Base-by-base conservation (phyloP, 2,797 vertebrate species). In the Acanthiza pusilla region DNA sequence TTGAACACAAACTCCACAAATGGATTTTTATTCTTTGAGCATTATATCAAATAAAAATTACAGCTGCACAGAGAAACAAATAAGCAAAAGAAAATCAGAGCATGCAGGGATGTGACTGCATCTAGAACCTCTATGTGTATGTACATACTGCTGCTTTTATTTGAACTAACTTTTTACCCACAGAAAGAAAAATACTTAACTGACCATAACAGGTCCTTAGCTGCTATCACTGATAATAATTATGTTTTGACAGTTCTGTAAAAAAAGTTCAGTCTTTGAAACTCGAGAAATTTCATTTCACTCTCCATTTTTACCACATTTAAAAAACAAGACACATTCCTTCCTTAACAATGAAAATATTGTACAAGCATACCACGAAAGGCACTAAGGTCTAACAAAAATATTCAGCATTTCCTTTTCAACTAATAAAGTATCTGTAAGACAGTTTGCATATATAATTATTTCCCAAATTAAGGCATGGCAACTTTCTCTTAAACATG, bases 401-500 rank as follows among this genome's bases (percentile, higher is more conserved):
- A 83, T 14, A 89, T 36, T 72, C 23, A 77, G 18, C 47, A 88
- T 51, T 85, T 84, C 17, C 40, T 85, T 73, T 95, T 71, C 58
- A 83, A 89, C 79, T 72, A 72, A 74, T 68, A 51, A 71, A 93
- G 42, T 67, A 78, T 63, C 90, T 70, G 17, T 82, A 94, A 83
- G 32, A 67, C 53, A 93, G 94, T 91, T 91, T 79, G 38, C 55
- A 94, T 65, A 73, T 43, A 91, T 50, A 85, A 32, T 82, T 84
- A 91, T 94, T 95, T 87, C 55, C 78, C 71, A 92, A 85, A 93
- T 68, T 61, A 96, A 92, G 70, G 57, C 71, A 4, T 65, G 68
- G 58, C 54, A 94, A 88, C 79, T 61, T 88, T n/a, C 70, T 78
- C 53, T 85, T 89, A 79, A 89, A 96, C 66, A 88, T 85, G 94